Percentiles rank a stretch among this genome's conserved stretches.
These are phyloP conservation scores for Tetragnatha versicolor DNA, from an alignment of 1,140 invertebrate species.

Conservation along the genomic window DNA sequence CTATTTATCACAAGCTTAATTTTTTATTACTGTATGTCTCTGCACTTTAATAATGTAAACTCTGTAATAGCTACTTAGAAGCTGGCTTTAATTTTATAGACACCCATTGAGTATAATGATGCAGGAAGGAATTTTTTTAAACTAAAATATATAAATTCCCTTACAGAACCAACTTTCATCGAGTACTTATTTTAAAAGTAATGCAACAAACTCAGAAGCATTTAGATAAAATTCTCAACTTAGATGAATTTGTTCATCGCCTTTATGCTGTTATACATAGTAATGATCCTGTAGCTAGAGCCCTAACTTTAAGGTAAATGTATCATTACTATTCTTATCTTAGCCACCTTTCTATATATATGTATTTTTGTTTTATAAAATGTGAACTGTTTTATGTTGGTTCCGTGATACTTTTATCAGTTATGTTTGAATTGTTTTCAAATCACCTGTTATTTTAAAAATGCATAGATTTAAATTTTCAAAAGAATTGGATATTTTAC, in stretches of 20 bases:
- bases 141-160: too few species aligned
- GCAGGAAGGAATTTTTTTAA: too few species aligned
- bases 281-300: conserved; percentile 92
- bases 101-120: too few species aligned
- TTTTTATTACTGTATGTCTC: too few species aligned
- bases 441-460: too few species aligned
- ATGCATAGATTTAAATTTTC: too few species aligned
- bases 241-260: conserved; percentile 92
- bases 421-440: not conserved
- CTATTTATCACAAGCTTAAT: too few species aligned
- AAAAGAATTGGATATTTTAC: too few species aligned
- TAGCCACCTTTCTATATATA: not conserved
- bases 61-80: too few species aligned
- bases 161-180: conserved; percentile 82
- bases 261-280: conserved; percentile 96
- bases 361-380: not conserved
- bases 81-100: too few species aligned
- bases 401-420: not conserved
- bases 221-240: conserved; percentile 94
- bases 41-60: too few species aligned
- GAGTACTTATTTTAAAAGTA: conserved; percentile 91
- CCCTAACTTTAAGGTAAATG: conserved; percentile 78
- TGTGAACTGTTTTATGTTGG: not conserved
- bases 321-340: not conserved
- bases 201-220: conserved; percentile 96